Percentiles rank a stretch among this genome's conserved stretches.
phyloP scores from a whole-genome alignment of 1,140 invertebrate species.

The Aporrectodea caliginosa region DNA sequence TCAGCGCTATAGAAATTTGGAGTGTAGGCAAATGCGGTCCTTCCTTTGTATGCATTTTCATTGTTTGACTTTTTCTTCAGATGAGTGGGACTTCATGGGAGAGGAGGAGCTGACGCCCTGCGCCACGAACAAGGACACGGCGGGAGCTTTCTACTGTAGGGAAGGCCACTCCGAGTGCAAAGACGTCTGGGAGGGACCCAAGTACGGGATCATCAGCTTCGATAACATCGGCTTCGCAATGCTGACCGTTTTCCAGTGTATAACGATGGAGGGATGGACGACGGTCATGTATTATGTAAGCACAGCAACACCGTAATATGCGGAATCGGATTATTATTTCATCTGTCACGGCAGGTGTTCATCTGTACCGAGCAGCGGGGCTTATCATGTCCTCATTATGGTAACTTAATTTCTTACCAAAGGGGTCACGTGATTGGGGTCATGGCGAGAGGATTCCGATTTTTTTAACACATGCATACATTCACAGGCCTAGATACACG shows the following conservation, averaged over 20 bases:
- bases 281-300: conserved; percentile 98
- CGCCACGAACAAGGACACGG: background rate
- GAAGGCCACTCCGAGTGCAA: conserved; percentile 45
- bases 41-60: background rate
- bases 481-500: too few relatives aligned
- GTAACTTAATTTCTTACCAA: too few relatives aligned
- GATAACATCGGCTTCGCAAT: conserved; percentile 99
- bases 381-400: too few relatives aligned
- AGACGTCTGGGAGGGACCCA: conserved; percentile 93
- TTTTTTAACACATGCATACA: too few relatives aligned
- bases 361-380: too few relatives aligned
- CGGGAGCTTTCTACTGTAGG: conserved; percentile 46
- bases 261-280: conserved; percentile 99
- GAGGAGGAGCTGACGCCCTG: conserved; percentile 32
- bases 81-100: conserved; percentile 20
- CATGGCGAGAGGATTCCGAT: too few relatives aligned
- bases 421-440: too few relatives aligned
- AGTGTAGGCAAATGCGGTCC: background rate
- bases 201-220: conserved; percentile 98
- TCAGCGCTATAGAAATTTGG: background rate
- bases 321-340: too few relatives aligned
- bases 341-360: too few relatives aligned
- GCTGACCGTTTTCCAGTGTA: conserved; percentile 99
- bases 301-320: too few relatives aligned
- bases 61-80: background rate